Percentiles rank a stretch among this genome's conserved stretches.
These are phyloP conservation scores for Lepetodrilus schrolli DNA, from an alignment of 2,888 invertebrate species.

Conservation along the genomic window DNA sequence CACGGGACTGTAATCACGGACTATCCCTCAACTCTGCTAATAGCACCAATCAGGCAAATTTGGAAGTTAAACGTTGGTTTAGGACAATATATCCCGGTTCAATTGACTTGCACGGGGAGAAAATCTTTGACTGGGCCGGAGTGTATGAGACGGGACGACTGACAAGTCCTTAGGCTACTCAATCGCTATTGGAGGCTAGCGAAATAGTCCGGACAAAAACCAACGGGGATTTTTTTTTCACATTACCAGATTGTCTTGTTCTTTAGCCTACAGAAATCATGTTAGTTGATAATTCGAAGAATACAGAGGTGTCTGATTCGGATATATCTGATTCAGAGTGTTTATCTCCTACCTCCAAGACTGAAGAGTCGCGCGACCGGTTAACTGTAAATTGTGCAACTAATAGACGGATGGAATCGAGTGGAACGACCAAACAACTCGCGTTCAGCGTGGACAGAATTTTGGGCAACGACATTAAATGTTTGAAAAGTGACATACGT, in stretches of 20 bases:
- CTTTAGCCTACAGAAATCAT: slow-evolving; percentile 1
- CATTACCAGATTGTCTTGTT: slow-evolving; percentile 5
- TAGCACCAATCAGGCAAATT: slow-evolving; percentile 38
- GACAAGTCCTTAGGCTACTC: background rate
- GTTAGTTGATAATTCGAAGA: slow-evolving; percentile 16
- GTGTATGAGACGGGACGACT: background rate
- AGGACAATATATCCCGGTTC: slow-evolving; percentile 18
- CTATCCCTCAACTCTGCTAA: slow-evolving; percentile 37
- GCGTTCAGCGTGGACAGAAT: slow-evolving; percentile 9
- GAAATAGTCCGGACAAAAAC: slow-evolving; percentile 4
- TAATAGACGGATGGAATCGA: slow-evolving; percentile 9
- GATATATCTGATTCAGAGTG: slow-evolving; percentile 3
- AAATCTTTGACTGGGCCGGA: slow-evolving; percentile 1
- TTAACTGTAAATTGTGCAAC: slow-evolving; percentile 2
- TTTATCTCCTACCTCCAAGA: background rate
- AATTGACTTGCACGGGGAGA: background rate
- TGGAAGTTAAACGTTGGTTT: slow-evolving; percentile 1
- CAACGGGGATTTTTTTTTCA: background rate
- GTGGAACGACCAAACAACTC: background rate
- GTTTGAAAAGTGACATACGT: background rate
- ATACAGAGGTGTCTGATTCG: background rate
- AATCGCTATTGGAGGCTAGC: background rate
- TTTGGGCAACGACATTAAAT: background rate
- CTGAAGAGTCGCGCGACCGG: slow-evolving; percentile 7
- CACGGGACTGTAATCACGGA: slow-evolving; percentile 30